Evolutionary conservation across 2,888 invertebrate genomes (phyloP), one percentile per base, ranked within the genome.

Genomic region (Microctonus brassicae): DNA sequence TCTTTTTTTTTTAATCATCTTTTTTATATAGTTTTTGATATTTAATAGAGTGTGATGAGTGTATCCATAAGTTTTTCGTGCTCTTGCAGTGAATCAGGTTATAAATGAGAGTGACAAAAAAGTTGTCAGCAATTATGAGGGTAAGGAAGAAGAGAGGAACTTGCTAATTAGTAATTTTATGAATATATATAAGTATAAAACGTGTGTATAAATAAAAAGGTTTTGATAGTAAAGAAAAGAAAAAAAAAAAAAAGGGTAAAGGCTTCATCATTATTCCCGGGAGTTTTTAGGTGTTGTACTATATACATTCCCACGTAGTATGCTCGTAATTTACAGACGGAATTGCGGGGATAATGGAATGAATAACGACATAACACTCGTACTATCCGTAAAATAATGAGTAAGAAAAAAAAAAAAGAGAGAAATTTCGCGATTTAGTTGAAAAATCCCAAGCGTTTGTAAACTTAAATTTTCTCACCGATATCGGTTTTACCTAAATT

Each of bases 331-430:
- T 63, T 70, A 20, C 10, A 29, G n/a, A 11, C 58, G 34, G 42
- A 70, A 64, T 70, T 57, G 63, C 7, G 24, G 53, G 62, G 69
- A 53, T 69, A 69, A 69, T 69, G 53, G 62, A 61, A 69, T 69
- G 69, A 69, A 69, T 69, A 69, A 69, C 55, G 62, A 53, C 7
- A 34, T 36, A 42, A 69, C 24, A 36, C 39, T 22, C 7, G 17
- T 62, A 33, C 47, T 33, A 58, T n/a, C 36, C 33, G 33, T 64
- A 9, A 57, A 57, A 64, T 58, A 70, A 64, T 69, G 61, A 61
- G 62, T 52, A 17, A 42, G 42, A 13, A 5, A 17, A 22, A 5
- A 17, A 22, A 47, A 4, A 9, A 7, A 24, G 22, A 55, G 55
- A 24, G 26, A n/a, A 22, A 26, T 24, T 36, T 22, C 36, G 20